Percentiles rank a stretch among this genome's conserved stretches.
phyloP scores from a whole-genome alignment of 2,113 vertebrate genomes.

The Tricholaema leucomelas region DNA sequence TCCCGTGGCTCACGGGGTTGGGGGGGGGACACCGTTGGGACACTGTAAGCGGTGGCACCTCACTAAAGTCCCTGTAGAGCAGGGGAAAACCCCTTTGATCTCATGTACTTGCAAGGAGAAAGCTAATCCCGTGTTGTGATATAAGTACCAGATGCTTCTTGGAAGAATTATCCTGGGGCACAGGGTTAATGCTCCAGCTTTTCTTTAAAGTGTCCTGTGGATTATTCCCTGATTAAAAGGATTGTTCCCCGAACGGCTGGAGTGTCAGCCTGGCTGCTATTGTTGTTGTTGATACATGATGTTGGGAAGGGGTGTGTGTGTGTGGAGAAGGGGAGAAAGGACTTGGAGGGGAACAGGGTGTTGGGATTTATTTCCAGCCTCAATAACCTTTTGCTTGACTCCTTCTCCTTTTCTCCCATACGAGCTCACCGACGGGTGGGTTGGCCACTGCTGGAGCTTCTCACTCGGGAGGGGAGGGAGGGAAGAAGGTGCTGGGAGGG shows the following conservation, averaged over 20 bases:
- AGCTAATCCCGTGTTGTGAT: conserved; percentile 67
- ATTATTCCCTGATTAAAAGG: conserved; percentile 72
- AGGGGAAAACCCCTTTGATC: conserved; percentile 55
- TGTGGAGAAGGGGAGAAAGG: neutral
- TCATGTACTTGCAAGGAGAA: neutral
- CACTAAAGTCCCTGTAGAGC: neutral
- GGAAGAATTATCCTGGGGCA: conserved; percentile 71
- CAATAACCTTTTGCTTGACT: neutral
- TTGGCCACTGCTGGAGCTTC: neutral
- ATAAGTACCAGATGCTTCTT: conserved; percentile 65
- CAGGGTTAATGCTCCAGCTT: conserved; percentile 73
- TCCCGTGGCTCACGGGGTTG: fast-evolving
- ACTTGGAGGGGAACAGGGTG: neutral
- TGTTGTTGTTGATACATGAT: conserved; percentile 1
- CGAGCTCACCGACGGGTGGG: neutral
- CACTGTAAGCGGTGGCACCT: neutral
- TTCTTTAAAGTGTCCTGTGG: conserved; percentile 71
- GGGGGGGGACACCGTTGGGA: neutral
- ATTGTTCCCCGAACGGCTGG: conserved; percentile 49
- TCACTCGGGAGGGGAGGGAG: neutral
- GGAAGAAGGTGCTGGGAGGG: neutral
- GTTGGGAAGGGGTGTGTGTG: neutral
- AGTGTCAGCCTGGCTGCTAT: conserved; percentile 32
- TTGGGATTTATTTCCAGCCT: conserved; percentile 60
- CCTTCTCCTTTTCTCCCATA: neutral